Evolutionary conservation across 2,113 vertebrate species (phyloP), one percentile per base, ranked within the genome.

Genomic region (Grantiella picta): DNA sequence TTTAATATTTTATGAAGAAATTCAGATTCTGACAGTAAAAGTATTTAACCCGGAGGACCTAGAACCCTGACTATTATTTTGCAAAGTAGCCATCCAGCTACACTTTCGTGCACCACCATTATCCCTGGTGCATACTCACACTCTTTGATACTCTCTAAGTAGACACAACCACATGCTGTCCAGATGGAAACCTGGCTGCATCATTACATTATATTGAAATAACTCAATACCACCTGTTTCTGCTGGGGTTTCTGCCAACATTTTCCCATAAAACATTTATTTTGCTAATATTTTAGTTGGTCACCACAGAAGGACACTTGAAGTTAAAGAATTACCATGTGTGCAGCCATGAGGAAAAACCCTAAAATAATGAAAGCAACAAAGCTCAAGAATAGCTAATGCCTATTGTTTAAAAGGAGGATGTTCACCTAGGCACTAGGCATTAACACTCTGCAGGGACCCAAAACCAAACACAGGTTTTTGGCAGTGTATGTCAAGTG

Each of bases 191-290:
- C 98, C 98, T 98, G 98, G 98, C 98, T 98, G 98, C 98, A 98
- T 99, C 98, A 99, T 98, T 98, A 98, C 97, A 98, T 98, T 98
- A 99, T 98, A 99, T 98, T 99, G 98, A 98, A 99, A 99, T 99
- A 99, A 98, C 98, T 98, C 98, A 98, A 98, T 98, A 98, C 98
- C 99, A 99, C 98, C 99, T 99, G 99, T 99, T 99, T 98, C 97
- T 94, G 94, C 96, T 94, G 93, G 97, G 97, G 97, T 85, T 97
- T 77, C 97, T 98, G 98, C 98, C 98, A 99, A 98, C 96, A 91
- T 97, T 98, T 98, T 97, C 98, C 97, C 98, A 99, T 98, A 98
- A 99, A 99, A 98, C 97, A 97, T 97, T 98, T 98, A 98, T 98
- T 98, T 98, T 98, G 98, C 98, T 98, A 98, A 98, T 98, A 98